Base-by-base conservation (phyloP, 2,888 invertebrate species). In the Sinohyriopsis cumingii region DNA sequence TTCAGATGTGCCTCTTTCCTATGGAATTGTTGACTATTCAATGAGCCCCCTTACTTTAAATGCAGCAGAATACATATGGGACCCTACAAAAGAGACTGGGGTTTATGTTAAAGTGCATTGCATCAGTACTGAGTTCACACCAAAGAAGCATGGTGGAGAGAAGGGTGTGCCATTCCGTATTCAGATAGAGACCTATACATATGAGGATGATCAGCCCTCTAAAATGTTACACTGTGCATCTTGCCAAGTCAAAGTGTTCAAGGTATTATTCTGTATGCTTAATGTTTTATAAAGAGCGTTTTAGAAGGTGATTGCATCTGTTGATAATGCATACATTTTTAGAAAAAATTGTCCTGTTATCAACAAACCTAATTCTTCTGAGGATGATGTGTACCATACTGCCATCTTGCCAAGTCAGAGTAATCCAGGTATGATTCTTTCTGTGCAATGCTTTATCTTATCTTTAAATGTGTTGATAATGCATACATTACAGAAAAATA, bases 101-200 rank as follows among this genome's bases (percentile, higher is more conserved):
- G 95, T 97, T 73, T 98, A 96, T 87, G 94, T 98, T 80, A 96
- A 96, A 93, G 97, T 90, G 4, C 84, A 98, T 91, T 98, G 97
- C 90, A 98, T 98, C 85, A 97, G 97, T 75, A 98, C 98, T 0
- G 98, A 98, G 91, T 98, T 98, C 89, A 98, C 98, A 0, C 96
- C 97, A 0, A 98, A 97, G 90, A 98, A 98, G 87, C 98, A 98
- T 90, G 98, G 98, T 63, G 98, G 98, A 1, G 98, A 98, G 91
- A 98, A 98, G 88, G 98, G 98, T 0, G 98, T 98, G 0, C 98
- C 98, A 0, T 98, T 98, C 91, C 93, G 98, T 63, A 94, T 98
- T 77, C 97, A 97, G 91, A 95, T 98, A 79, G 98, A 98, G 91
- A 97, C 97, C 0, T 95, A 93, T 85, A 91, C 94, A 53, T 92